phyloP scores from a whole-genome alignment of 2,113 vertebrate genomes.

The Ovis canadensis region DNA sequence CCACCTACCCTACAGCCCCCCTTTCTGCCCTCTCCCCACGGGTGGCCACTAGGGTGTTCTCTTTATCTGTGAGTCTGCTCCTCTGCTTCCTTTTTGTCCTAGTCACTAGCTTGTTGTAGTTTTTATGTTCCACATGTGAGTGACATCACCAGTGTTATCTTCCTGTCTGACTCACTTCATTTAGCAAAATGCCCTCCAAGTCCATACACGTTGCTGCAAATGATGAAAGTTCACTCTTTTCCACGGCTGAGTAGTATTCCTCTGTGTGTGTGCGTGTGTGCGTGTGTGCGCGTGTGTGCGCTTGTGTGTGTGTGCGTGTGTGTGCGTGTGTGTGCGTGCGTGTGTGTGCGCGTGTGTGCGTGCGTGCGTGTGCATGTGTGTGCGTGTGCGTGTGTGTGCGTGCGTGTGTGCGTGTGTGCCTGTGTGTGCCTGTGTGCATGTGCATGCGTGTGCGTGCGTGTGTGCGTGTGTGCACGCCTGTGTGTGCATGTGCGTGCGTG shows the following conservation, averaged over 20 bases:
- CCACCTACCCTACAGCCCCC: neutral
- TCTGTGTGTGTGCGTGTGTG: neutral
- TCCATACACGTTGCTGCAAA: neutral
- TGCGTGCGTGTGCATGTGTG: fast-evolving
- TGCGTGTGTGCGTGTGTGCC: no score
- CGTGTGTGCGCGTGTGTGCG: neutral
- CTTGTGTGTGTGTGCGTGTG: fast-evolving
- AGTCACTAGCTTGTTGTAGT: neutral
- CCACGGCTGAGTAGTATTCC: neutral
- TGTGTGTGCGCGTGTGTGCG: fast-evolving
- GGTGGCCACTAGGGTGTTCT: neutral
- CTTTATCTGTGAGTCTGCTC: neutral
- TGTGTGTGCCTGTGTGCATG: neutral
- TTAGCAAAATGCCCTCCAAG: neutral
- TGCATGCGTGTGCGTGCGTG: neutral
- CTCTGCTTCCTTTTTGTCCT: neutral
- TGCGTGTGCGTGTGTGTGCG: fast-evolving
- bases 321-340: fast-evolving
- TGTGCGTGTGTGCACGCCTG: no score
- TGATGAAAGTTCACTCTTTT: neutral
- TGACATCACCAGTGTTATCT: neutral
- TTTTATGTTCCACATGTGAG: neutral
- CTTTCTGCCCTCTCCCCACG: neutral
- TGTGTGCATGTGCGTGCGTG: neutral
- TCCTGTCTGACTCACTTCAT: neutral